These are phyloP conservation scores for Nestor notabilis DNA, from an alignment of 2,113 vertebrate species.

Conservation along the genomic window DNA sequence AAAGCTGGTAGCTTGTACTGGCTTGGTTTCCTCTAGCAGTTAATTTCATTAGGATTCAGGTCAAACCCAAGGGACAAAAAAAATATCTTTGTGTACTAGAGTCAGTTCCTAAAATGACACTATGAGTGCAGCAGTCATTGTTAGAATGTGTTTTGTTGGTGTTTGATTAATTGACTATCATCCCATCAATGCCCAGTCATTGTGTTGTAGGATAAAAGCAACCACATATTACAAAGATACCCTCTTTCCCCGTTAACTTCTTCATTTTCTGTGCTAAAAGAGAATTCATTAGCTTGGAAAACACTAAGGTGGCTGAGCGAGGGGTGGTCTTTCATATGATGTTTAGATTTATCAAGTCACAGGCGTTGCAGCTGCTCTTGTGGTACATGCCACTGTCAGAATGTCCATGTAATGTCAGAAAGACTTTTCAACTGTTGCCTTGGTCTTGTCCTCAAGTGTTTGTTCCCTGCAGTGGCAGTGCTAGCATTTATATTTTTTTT, in stretches of 20 bases:
- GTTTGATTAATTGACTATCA: constrained; percentile 19
- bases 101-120: constrained; percentile 11
- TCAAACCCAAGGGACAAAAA: not conserved
- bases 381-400: not conserved
- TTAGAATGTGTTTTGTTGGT: constrained; percentile 38
- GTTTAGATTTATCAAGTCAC: not conserved
- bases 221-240: not conserved
- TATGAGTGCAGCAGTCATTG: not conserved
- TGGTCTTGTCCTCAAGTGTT: not conserved
- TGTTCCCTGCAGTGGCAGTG: not conserved
- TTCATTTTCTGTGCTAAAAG: not conserved
- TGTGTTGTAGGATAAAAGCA: constrained; percentile 26
- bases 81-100: not conserved
- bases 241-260: not conserved
- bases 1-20: not conserved
- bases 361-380: not conserved
- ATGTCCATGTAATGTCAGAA: not conserved
- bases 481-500: not conserved
- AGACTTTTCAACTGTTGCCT: not conserved
- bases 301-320: not conserved
- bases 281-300: not conserved
- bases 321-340: not conserved
- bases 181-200: not conserved
- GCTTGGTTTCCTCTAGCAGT: not conserved
- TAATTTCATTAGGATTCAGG: constrained; percentile 2